These are phyloP conservation scores for Panagrolaimus sp. DNA, from an alignment of 1,140 invertebrate species.

Conservation along the genomic window DNA sequence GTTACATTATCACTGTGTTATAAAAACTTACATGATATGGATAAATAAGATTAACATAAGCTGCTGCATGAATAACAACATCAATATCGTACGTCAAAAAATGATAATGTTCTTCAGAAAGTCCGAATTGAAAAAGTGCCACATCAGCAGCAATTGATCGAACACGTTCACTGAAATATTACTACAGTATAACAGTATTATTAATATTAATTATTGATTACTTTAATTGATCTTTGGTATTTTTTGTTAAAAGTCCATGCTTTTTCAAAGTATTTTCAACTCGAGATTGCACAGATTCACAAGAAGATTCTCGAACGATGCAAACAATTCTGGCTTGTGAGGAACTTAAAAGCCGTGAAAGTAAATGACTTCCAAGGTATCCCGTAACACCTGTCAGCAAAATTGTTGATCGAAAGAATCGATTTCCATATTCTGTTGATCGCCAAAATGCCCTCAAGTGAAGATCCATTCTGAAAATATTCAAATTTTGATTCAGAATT, in stretches of 20 bases:
- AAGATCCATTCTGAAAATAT: constrained; percentile 60
- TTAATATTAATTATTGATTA: constrained; percentile 32
- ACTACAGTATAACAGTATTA: neutral
- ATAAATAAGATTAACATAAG: constrained; percentile 64
- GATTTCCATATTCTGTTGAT: constrained; percentile 60
- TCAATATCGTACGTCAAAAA: constrained; percentile 63
- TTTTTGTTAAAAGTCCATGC: constrained; percentile 57
- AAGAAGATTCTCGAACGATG: constrained; percentile 61
- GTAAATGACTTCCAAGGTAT: constrained; percentile 42
- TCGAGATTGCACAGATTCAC: constrained; percentile 53
- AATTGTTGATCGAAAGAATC: constrained; percentile 40
- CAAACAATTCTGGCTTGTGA: constrained; percentile 61
- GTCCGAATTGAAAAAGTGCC: constrained; percentile 62
- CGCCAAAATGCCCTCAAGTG: constrained; percentile 63
- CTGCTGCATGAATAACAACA: constrained; percentile 64
- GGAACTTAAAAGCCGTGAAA: constrained; percentile 29
- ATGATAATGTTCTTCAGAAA: constrained; percentile 62
- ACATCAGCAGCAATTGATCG: constrained; percentile 62
- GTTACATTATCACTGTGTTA: neutral
- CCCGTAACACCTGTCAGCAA: constrained; percentile 40
- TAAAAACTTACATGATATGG: constrained; percentile 61
- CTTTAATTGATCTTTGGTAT: constrained; percentile 40
- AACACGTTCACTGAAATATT: constrained; percentile 56
- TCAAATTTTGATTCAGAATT: neutral
- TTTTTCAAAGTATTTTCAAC: constrained; percentile 58